phyloP scores from a whole-genome alignment of 2,797 vertebrate genomes.

The Paedocypris micromegethes region DNA sequence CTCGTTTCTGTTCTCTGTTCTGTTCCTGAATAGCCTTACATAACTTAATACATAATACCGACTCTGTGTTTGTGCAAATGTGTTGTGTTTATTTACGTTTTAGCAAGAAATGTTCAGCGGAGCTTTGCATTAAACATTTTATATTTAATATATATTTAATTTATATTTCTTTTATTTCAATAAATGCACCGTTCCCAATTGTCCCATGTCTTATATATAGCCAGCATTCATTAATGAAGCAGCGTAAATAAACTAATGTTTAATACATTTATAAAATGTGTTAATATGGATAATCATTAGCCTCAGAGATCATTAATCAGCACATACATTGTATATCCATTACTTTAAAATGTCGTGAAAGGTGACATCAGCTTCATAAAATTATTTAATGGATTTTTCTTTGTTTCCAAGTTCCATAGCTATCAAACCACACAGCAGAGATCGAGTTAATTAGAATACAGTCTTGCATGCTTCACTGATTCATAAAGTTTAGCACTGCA shows the following conservation, averaged over 20 bases:
- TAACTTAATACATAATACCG: no score
- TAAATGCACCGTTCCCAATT: no score
- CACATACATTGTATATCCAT: constrained; percentile 24
- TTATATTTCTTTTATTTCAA: no score
- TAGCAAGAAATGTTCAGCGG: no score
- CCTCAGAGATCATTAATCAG: constrained; percentile 47
- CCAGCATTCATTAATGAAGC: neutral
- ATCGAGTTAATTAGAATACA: constrained; percentile 29
- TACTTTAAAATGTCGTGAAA: constrained; percentile 44
- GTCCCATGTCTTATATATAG: constrained; percentile 56
- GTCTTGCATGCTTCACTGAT: constrained; percentile 12
- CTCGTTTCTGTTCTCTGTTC: no score
- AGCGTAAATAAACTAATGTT: constrained; percentile 2
- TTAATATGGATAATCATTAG: constrained; percentile 45
- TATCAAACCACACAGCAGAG: constrained; percentile 37
- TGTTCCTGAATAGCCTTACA: no score
- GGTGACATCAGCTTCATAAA: constrained; percentile 55
- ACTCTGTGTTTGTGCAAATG: no score
- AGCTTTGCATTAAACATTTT: no score
- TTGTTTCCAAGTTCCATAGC: constrained; percentile 30
- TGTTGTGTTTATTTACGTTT: no score
- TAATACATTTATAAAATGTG: constrained; percentile 30
- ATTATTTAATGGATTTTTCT: constrained; percentile 42
- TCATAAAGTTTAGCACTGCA: constrained; percentile 23
- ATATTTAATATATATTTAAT: no score